Conservation (phyloP, 2,113 vertebrate species). For the Leucopsar rothschildi region DNA sequence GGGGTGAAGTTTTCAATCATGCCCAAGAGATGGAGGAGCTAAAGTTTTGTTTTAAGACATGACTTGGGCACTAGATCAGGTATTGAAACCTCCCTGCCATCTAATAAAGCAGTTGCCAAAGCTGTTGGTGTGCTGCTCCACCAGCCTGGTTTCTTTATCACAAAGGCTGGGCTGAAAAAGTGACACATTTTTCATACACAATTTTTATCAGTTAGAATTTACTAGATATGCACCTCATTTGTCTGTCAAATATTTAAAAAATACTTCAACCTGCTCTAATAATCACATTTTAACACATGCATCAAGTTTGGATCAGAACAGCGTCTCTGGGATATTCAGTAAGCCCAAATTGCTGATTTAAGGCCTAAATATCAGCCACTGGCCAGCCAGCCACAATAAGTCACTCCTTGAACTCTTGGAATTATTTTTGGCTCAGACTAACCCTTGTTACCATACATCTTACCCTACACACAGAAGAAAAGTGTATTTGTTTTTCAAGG, state of each 20-base stretch:
- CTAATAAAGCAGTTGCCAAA: constrained; percentile 37
- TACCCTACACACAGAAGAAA: constrained; percentile 34
- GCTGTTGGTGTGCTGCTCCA: constrained; percentile 36
- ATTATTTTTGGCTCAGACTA: constrained; percentile 53
- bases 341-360: constrained; percentile 60
- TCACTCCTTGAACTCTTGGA: constrained; percentile 34
- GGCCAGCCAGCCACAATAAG: constrained; percentile 55
- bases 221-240: constrained; percentile 24
- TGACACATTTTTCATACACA: constrained; percentile 22
- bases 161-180: constrained; percentile 33
- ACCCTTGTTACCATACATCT: constrained; percentile 15
- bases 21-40: neutral
- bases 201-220: constrained; percentile 29
- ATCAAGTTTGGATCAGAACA: constrained; percentile 56
- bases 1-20: neutral
- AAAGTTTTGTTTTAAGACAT: neutral
- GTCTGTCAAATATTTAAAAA: constrained; percentile 43
- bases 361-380: constrained; percentile 58
- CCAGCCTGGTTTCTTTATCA: constrained; percentile 30
- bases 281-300: constrained; percentile 51
- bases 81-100: neutral
- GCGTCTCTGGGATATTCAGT: constrained; percentile 46
- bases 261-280: constrained; percentile 51
- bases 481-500: constrained; percentile 32
- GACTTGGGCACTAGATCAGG: neutral